phyloP scores from a whole-genome alignment of 1,140 invertebrate species.

The Daktulosphaira vitifoliae region DNA sequence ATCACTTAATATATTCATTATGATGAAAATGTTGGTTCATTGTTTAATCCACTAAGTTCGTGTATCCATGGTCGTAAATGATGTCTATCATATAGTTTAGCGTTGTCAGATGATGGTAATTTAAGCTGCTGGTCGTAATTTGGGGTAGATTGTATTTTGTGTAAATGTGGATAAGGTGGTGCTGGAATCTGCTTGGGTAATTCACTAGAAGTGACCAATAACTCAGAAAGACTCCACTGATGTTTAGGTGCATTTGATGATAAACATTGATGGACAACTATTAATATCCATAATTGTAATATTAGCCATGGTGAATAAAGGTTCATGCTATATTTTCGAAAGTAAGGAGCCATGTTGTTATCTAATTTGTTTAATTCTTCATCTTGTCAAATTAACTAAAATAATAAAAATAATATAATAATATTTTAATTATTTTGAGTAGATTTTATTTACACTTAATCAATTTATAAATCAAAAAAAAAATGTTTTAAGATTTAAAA shows the following conservation, averaged over 20 bases:
- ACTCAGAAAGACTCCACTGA: slow-evolving; percentile 13
- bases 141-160: slow-evolving; percentile 18
- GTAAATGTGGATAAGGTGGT: background rate
- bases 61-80: no score
- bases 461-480: no score
- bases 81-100: no score
- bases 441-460: no score
- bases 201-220: slow-evolving; percentile 17
- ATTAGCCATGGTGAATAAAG: background rate
- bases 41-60: no score
- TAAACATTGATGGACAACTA: slow-evolving; percentile 2
- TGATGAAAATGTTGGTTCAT: no score
- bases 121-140: slow-evolving; percentile 23
- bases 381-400: no score
- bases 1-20: no score
- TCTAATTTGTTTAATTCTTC: background rate
- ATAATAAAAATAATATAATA: no score
- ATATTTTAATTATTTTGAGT: no score
- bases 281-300: background rate
- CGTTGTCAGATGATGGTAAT: background rate
- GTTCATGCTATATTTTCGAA: background rate
- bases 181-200: slow-evolving; percentile 23
- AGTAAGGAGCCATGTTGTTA: background rate
- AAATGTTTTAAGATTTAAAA: no score
- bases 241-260: background rate